Conservation (phyloP, 2,113 vertebrate genomes). For the Colossoma macropomum region DNA sequence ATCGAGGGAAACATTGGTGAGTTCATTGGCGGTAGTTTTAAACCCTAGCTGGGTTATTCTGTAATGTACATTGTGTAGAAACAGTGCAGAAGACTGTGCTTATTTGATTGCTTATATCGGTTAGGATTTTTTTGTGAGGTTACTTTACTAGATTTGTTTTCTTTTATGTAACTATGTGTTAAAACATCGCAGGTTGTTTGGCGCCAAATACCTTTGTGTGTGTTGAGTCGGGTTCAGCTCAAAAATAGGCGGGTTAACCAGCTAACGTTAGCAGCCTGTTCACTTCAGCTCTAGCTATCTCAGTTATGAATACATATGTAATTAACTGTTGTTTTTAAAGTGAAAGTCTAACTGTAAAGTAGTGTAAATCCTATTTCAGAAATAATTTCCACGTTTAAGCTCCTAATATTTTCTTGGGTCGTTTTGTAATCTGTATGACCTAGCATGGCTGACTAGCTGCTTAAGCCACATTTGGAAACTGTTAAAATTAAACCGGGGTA, state of each 20-base stretch:
- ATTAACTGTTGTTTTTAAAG: neutral
- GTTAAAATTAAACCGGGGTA: neutral
- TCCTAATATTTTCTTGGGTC: neutral
- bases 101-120: neutral
- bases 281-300: too few relatives aligned
- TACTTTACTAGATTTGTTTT: too few relatives aligned
- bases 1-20: slow-evolving; percentile 89
- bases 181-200: neutral
- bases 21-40: slow-evolving; percentile 36
- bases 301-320: neutral
- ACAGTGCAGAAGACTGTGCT: too few relatives aligned
- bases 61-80: neutral
- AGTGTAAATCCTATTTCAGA: too few relatives aligned
- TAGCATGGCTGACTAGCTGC: neutral
- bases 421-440: neutral
- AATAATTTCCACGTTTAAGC: too few relatives aligned
- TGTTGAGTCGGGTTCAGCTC: too few relatives aligned
- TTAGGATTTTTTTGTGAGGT: neutral
- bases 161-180: neutral
- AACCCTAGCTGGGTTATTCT: neutral
- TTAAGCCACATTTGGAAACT: neutral
- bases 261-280: neutral
- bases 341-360: neutral
- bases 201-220: slow-evolving; percentile 24
- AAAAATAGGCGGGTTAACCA: neutral